Percentiles rank a stretch among this genome's conserved stretches.
Conservation (phyloP, 2,888 invertebrate species). For the Cephus spinipes region DNA sequence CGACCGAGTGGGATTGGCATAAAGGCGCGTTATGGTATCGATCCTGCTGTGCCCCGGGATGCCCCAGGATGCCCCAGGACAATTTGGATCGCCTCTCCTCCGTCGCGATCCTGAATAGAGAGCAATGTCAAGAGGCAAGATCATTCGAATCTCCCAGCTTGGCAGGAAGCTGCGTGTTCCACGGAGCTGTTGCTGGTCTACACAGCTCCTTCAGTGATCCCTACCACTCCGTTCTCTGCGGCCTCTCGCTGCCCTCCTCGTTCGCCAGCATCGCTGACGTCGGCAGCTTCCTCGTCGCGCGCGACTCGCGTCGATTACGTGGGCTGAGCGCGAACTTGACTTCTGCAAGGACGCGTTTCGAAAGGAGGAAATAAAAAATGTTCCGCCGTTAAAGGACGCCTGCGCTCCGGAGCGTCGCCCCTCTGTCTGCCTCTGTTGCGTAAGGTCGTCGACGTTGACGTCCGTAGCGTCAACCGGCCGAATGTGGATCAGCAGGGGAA, state of each 20-base stretch:
- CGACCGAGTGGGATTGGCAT: neutral
- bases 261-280: slow-evolving; percentile 2
- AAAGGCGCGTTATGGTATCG: too few relatives aligned
- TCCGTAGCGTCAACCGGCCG: too few relatives aligned
- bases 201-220: neutral
- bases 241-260: slow-evolving; percentile 14
- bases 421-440: too few relatives aligned
- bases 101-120: neutral
- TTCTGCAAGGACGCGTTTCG: slow-evolving; percentile 65
- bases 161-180: too few relatives aligned
- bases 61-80: neutral
- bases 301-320: slow-evolving; percentile 19
- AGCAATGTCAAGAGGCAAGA: too few relatives aligned
- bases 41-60: slow-evolving; percentile 1
- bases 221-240: slow-evolving; percentile 7
- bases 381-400: slow-evolving; percentile 57
- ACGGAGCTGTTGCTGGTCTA: neutral
- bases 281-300: slow-evolving; percentile 6
- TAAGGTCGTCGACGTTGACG: too few relatives aligned
- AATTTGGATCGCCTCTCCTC: neutral
- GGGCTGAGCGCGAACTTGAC: slow-evolving; percentile 61
- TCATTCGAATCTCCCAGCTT: too few relatives aligned
- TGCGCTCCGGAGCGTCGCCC: too few relatives aligned
- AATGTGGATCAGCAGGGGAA: too few relatives aligned
- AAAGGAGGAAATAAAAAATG: slow-evolving; percentile 64